Conservation (phyloP, 53 echinoderm and acorn worm genomes). For the Holothuria scabra region DNA sequence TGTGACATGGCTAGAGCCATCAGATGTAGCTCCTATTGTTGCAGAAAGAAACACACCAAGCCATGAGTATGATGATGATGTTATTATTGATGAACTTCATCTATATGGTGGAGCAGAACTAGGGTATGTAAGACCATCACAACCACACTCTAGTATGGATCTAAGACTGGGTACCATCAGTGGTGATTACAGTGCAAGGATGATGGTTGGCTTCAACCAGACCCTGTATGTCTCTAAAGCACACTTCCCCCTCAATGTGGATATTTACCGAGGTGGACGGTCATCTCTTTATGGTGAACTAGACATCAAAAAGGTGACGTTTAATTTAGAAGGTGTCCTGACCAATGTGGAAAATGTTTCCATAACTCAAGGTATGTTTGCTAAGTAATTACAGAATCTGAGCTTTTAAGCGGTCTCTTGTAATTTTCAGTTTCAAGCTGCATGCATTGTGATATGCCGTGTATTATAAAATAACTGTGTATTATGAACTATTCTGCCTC, state of each 20-base stretch:
- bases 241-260: slow-evolving; percentile 74
- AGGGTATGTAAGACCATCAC: slow-evolving; percentile 68
- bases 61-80: slow-evolving; percentile 76
- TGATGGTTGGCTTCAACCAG: slow-evolving; percentile 85
- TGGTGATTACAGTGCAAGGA: slow-evolving; percentile 79
- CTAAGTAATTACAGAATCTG: no score
- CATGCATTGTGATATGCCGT: no score
- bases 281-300: slow-evolving; percentile 85
- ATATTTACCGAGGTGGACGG: slow-evolving; percentile 82
- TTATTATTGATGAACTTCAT: slow-evolving; percentile 85
- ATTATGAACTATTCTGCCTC: no score
- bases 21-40: slow-evolving; percentile 60
- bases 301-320: slow-evolving; percentile 73
- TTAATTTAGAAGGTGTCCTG: slow-evolving; percentile 87
- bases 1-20: slow-evolving; percentile 75
- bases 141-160: slow-evolving; percentile 49
- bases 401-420: no score
- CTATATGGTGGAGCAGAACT: slow-evolving; percentile 83
- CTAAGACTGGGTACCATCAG: slow-evolving; percentile 74
- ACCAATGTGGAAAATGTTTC: slow-evolving; percentile 83
- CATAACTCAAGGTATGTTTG: slow-evolving; percentile 62
- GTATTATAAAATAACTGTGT: no score
- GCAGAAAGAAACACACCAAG: slow-evolving; percentile 57
- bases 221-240: slow-evolving; percentile 72
- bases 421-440: no score